A percentile compares a stretch with the other conserved stretches of the same genome.
Conservation (phyloP, 2,113 vertebrate species). For the Hucho hucho region DNA sequence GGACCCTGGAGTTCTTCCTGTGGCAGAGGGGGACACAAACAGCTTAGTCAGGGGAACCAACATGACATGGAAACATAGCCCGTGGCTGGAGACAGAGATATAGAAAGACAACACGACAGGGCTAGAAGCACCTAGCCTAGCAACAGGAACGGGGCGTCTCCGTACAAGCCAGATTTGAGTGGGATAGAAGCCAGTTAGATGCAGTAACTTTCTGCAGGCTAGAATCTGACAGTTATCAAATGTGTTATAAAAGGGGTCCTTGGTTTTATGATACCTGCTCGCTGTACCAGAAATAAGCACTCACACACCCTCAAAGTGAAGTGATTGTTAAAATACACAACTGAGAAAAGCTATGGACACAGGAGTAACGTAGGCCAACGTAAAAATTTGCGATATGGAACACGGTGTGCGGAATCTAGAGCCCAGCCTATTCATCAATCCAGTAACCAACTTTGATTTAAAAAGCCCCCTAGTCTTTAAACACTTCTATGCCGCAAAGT, state of each 20-base stretch:
- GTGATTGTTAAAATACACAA: not conserved
- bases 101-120: not conserved
- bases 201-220: not conserved
- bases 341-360: not conserved
- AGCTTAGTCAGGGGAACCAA: constrained; percentile 69
- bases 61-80: constrained; percentile 53
- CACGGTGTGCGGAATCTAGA: not conserved
- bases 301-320: not conserved
- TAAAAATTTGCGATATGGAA: not conserved
- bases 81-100: constrained; percentile 35
- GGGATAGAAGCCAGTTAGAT: constrained; percentile 2
- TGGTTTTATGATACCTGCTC: constrained; percentile 17
- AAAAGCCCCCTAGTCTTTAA: not conserved
- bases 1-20: constrained; percentile 96
- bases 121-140: not conserved
- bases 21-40: constrained; percentile 55
- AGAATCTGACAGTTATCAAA: constrained; percentile 1
- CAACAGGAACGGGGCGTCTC: not conserved
- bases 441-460: no score
- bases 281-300: not conserved
- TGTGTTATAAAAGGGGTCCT: not conserved
- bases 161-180: constrained; percentile 3
- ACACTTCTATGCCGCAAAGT: not conserved
- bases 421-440: no score
- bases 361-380: not conserved